Percentiles rank a stretch among this genome's conserved stretches.
phyloP scores from a whole-genome alignment of 2,113 vertebrate genomes.

The Pangasianodon hypophthalmus region DNA sequence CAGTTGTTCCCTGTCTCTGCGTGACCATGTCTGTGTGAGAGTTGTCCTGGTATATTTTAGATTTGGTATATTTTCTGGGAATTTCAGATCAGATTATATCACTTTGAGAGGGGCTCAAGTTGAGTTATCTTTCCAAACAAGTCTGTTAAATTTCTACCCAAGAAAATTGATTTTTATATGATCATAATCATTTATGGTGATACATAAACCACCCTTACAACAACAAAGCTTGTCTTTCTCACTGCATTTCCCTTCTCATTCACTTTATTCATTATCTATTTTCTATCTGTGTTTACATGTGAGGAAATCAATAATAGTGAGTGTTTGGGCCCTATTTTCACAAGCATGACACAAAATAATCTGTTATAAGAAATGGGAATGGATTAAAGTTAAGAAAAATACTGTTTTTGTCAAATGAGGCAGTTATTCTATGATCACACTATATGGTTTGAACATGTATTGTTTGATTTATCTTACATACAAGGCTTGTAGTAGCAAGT shows the following conservation, averaged over 20 bases:
- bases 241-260: not conserved
- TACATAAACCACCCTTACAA: not conserved
- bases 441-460: not conserved
- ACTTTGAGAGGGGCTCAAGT: constrained; percentile 51
- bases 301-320: not conserved
- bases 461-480: not conserved
- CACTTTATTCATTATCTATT: not conserved
- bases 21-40: constrained; percentile 49
- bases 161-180: not conserved
- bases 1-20: constrained; percentile 37
- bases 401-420: not conserved
- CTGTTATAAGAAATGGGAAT: not conserved
- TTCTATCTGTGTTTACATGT: not conserved
- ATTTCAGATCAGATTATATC: constrained; percentile 71
- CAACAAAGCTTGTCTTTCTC: not conserved
- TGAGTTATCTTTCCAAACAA: not conserved
- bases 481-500: not conserved
- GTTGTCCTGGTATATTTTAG: constrained; percentile 51
- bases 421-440: not conserved
- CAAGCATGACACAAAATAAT: not conserved
- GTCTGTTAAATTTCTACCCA: not conserved
- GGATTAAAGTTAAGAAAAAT: not conserved
- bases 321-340: not conserved
- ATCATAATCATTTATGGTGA: not conserved
- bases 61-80: constrained; percentile 59